Evolutionary conservation across 92 coral and sea anemone species (phyloP), one percentile per base, ranked within the genome.

Genomic region (Actinostola sp.): DNA sequence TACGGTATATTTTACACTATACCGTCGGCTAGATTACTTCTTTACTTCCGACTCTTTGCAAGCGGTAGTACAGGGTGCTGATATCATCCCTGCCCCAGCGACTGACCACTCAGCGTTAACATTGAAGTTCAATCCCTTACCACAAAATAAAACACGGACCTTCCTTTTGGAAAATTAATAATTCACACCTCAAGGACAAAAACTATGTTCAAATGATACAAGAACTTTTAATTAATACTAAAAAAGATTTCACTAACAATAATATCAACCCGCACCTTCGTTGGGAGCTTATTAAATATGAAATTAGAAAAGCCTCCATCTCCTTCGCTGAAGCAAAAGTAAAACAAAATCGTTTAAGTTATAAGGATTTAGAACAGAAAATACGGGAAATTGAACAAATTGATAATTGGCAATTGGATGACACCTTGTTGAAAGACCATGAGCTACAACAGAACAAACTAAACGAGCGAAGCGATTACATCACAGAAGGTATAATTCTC

Each of bases 21-120:
- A 4, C 54, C 5, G 7, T 14, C n/a, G 79, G 36, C 71, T 60
- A 17, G 70, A 73, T 28, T 61, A 59, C 20, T 60, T 60, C 36
- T 24, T 73, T 8, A 61, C 45, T 1, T 15, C 57, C 23, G 55
- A 73, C 21, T 16, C 17, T 11, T 16, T 34, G 41, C 8, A 42
- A 32, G 2, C 45, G n/a, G n/a, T n/a, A n/a, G n/a, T n/a, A n/a
- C n/a, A n/a, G n/a, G n/a, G n/a, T n/a, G n/a, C n/a, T n/a, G n/a
- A n/a, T n/a, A n/a, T n/a, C n/a, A n/a, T n/a, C n/a, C n/a, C n/a
- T n/a, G n/a, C n/a, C n/a, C n/a, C n/a, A n/a, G n/a, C n/a, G n/a
- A n/a, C n/a, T n/a, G n/a, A n/a, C n/a, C n/a, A n/a, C n/a, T n/a
- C n/a, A n/a, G n/a, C n/a, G n/a, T n/a, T n/a, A n/a, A n/a, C n/a